phyloP scores from a whole-genome alignment of 2,113 vertebrate species.

The Steatornis caripensis region DNA sequence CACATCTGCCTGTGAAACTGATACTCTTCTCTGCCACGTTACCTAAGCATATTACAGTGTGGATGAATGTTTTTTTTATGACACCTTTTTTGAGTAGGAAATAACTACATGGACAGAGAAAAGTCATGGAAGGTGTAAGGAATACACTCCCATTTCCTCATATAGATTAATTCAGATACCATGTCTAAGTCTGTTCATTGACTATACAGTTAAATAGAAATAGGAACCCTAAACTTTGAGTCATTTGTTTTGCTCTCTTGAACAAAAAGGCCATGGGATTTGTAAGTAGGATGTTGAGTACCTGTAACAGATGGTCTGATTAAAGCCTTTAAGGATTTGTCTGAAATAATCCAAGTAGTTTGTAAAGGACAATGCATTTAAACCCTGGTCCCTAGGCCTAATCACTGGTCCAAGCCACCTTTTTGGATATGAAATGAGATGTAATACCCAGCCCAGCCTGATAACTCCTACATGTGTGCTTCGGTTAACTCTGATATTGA shows the following conservation, averaged over 20 bases:
- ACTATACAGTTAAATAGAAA: neutral
- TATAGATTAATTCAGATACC: neutral
- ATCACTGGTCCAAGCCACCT: neutral
- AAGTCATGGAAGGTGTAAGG: neutral
- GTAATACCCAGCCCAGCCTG: neutral
- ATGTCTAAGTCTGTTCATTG: neutral
- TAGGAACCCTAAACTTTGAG: neutral
- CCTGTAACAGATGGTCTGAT: neutral
- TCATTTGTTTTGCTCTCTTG: neutral
- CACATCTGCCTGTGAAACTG: neutral
- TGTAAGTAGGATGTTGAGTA: neutral
- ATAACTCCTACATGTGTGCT: neutral
- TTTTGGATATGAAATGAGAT: neutral
- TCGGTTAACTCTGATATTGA: neutral
- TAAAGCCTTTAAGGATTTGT: neutral
- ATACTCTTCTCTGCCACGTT: neutral
- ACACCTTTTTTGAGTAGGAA: neutral
- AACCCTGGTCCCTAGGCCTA: neutral
- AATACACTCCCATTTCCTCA: neutral
- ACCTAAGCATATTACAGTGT: neutral
- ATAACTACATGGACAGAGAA: neutral
- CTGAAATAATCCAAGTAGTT: neutral
- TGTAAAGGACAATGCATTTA: neutral
- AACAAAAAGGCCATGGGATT: neutral
- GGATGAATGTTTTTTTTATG: neutral